Evolutionary conservation across 1,140 invertebrate genomes (phyloP).

Genomic region (Bombus huntii): DNA sequence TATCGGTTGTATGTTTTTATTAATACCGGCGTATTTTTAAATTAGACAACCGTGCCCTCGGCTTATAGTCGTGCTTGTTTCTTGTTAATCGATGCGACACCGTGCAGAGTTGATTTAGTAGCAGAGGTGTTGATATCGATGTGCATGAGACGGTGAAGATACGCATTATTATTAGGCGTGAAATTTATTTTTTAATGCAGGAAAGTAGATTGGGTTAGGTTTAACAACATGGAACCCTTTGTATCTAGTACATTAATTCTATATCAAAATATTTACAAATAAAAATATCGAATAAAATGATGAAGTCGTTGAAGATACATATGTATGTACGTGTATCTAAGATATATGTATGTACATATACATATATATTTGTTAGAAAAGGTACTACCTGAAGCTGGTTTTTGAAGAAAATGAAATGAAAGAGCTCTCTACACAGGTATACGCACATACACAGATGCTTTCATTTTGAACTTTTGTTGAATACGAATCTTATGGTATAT

Average conservation of each 20-base stretch:
- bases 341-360: neutral
- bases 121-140: neutral
- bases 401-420: neutral
- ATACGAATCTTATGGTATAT: neutral
- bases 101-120: neutral
- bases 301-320: neutral
- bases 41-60: neutral
- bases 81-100: neutral
- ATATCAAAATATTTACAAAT: neutral
- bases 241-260: neutral
- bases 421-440: neutral
- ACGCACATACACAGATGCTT: no score
- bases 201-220: neutral
- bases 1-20: neutral
- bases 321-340: neutral
- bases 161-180: neutral
- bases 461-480: slow-evolving; percentile 10
- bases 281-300: neutral
- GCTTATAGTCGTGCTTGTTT: neutral
- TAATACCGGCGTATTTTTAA: neutral
- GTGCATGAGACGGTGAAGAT: neutral
- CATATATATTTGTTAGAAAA: neutral
- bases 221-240: neutral
- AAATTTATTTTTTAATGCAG: neutral
- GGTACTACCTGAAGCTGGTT: no score